Evolutionary conservation across 2,888 invertebrate genomes (phyloP).

Genomic region (Abrostola triplasia): DNA sequence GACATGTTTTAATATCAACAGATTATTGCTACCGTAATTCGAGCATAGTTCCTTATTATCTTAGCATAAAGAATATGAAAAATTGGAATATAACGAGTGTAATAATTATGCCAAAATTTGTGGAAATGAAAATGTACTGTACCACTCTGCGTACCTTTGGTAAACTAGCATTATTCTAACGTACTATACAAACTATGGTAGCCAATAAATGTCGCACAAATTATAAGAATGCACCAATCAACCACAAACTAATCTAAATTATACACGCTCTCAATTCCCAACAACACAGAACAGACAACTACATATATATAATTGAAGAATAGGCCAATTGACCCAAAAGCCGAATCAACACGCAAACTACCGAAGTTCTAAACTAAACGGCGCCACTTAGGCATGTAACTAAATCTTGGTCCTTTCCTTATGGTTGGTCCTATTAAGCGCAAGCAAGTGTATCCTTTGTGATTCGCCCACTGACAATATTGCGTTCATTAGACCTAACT

Average conservation of each 20-base stretch:
- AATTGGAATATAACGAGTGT: no score
- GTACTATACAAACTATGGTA: no score
- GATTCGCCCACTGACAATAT: conserved; percentile 62
- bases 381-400: conserved; percentile 27
- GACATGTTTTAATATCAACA: conserved; percentile 22
- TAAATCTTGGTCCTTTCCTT: conserved; percentile 26
- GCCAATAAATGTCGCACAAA: neutral
- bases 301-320: conserved; percentile 12
- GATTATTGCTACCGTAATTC: neutral
- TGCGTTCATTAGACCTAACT: conserved; percentile 49
- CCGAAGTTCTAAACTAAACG: conserved; percentile 5
- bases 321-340: conserved; percentile 25
- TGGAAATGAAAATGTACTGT: no score
- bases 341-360: conserved; percentile 17
- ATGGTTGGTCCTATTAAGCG: conserved; percentile 57
- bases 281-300: conserved; percentile 11
- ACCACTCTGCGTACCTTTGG: no score
- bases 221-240: neutral
- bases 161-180: no score
- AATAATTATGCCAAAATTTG: no score
- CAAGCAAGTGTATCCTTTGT: conserved; percentile 50
- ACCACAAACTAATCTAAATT: neutral
- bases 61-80: no score
- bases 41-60: neutral
- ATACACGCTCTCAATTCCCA: conserved; percentile 1